Percentiles rank a stretch among this genome's conserved stretches.
phyloP scores from a whole-genome alignment of 2,797 vertebrate species.

The Trematocara caparti region DNA sequence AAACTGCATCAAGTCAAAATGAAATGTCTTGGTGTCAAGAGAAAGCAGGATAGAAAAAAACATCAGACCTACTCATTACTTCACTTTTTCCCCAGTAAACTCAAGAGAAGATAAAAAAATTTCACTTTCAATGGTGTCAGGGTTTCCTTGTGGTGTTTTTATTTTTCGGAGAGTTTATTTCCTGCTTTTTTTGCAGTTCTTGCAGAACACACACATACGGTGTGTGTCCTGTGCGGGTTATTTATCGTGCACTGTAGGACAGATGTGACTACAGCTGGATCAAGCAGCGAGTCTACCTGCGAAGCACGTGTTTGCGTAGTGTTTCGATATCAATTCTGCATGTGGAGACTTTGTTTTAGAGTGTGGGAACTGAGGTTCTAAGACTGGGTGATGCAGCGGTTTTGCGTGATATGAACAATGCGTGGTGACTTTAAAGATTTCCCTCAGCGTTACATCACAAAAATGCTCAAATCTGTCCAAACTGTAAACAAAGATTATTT shows the following conservation, averaged over 20 bases:
- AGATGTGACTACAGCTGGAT: neutral
- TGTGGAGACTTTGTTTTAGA: neutral
- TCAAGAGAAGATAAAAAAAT: neutral
- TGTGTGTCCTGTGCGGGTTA: neutral
- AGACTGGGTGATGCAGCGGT: neutral
- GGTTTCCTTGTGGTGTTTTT: neutral
- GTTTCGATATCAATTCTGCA: neutral
- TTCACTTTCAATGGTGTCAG: neutral
- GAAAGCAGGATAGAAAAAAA: neutral
- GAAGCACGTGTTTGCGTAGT: fast-evolving
- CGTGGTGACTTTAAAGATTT: neutral
- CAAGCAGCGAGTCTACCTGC: neutral
- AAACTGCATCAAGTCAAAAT: neutral
- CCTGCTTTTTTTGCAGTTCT: neutral
- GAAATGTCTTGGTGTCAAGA: neutral
- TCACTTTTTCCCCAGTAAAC: neutral
- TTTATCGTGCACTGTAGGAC: neutral
- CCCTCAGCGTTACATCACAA: no score
- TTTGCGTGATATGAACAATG: neutral
- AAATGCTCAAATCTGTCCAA: neutral
- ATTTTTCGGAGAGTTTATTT: neutral
- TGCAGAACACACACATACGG: neutral
- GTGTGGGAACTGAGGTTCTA: fast-evolving
- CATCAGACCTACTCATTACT: neutral
- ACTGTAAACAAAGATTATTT: neutral